These are phyloP conservation scores for Gymnocephalus cernua DNA, from an alignment of 2,113 vertebrate species.

Conservation along the genomic window DNA sequence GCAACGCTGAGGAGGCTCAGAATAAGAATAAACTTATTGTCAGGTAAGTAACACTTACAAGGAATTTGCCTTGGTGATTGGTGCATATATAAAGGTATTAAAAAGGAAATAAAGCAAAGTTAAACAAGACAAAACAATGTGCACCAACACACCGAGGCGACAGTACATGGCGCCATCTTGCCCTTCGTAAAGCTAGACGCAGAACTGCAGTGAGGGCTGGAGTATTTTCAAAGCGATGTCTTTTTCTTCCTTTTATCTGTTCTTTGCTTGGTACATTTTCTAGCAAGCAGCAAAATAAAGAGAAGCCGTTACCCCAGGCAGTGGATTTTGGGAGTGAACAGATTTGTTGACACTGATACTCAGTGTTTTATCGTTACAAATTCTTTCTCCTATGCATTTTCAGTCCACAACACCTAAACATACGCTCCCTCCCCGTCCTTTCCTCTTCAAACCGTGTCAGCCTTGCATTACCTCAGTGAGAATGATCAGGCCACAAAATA, in stretches of 20 bases:
- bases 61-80: too few species aligned
- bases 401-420: not conserved
- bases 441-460: conserved; percentile 16
- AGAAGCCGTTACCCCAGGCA: conserved; percentile 6
- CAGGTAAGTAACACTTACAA: too few species aligned
- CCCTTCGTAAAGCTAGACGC: not conserved
- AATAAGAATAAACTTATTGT: too few species aligned
- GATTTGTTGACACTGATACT: conserved; percentile 12
- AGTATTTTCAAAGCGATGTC: not conserved
- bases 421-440: not conserved
- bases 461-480: conserved; percentile 33
- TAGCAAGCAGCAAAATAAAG: not conserved
- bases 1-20: not conserved
- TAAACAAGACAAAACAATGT: too few species aligned
- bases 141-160: too few species aligned
- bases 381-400: not conserved
- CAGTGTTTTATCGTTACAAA: conserved; percentile 25
- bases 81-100: too few species aligned
- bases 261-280: conserved; percentile 17
- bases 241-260: not conserved
- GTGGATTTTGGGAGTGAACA: conserved; percentile 12
- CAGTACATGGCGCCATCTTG: too few species aligned
- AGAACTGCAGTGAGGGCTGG: not conserved
- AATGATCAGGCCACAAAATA: conserved; percentile 46
- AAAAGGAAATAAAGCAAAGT: too few species aligned